These are phyloP conservation scores for Hylomyscus alleni DNA, from an alignment of 2,797 vertebrate genomes.

Conservation along the genomic window DNA sequence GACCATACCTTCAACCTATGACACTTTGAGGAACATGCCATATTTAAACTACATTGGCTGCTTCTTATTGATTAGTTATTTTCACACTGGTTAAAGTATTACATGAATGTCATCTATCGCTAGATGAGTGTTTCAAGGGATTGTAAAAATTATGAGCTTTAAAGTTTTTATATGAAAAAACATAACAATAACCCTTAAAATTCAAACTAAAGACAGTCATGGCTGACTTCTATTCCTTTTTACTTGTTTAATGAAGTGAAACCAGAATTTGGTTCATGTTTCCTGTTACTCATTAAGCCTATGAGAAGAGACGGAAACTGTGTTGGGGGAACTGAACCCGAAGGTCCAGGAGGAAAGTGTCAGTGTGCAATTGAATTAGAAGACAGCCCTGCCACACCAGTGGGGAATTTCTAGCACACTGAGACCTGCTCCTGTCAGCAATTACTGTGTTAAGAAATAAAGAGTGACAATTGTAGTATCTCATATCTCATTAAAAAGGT, in stretches of 20 bases:
- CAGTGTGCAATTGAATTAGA: not conserved
- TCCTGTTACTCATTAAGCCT: not conserved
- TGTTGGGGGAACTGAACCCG: not conserved
- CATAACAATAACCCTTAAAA: not conserved
- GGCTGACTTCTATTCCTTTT: not conserved
- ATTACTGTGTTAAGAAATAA: not conserved
- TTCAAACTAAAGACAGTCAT: not conserved
- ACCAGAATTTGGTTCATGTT: not conserved
- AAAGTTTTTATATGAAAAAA: not conserved
- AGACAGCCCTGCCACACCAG: rapidly evolving
- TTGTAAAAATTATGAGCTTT: not conserved
- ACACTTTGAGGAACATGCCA: not conserved
- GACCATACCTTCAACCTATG: not conserved
- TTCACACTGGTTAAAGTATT: not conserved
- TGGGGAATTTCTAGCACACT: not conserved
- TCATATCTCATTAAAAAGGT: not conserved
- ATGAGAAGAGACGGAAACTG: not conserved
- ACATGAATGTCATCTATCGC: not conserved
- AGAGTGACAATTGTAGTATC: not conserved
- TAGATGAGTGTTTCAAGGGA: not conserved
- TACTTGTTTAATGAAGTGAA: not conserved
- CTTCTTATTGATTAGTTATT: not conserved
- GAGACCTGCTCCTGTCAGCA: not conserved
- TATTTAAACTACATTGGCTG: not conserved
- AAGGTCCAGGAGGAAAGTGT: too few relatives aligned